Base-by-base conservation (phyloP, 2,888 invertebrate species). In the Nomada flava region DNA sequence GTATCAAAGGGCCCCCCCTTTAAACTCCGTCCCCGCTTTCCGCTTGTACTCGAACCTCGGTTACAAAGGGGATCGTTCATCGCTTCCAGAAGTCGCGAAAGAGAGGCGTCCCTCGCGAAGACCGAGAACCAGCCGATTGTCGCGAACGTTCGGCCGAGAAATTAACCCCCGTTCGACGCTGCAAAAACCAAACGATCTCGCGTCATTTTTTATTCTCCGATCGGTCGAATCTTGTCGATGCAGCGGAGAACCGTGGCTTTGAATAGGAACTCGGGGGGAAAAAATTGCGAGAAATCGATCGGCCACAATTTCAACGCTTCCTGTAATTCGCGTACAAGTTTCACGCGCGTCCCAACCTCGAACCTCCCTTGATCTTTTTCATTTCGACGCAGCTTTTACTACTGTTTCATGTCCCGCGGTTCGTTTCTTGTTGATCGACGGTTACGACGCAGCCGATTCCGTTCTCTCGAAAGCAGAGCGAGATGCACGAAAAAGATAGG, bases 41-140 rank as follows among this genome's bases (percentile, higher is more conserved):
- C n/a, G n/a, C 63, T 55, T 72, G 59, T 52, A 64, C 64, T 70
- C 57, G 81, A 50, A 42, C 76, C 73, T 70, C 60, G 64, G 53
- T 44, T 67, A 89, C 89, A 87, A 89, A 89, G 86, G 73, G 82
- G 87, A 88, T 89, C 89, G 85, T 90, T 90, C 89, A 88, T 90
- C 88, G 84, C 84, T 88, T 83, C 82, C 83, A 82, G 83, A 84
- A 89, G 82, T 86, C 88, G 62, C 82, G 88, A 88, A 82, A 84
- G 74, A 83, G 76, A 44, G 67, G 57, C 62, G 26, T 50, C 62
- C 64, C 64, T 55, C 18, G 53, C 11, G 20, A 57, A 42, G 50
- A 42, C 9, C 64, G 70, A 64, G 23, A 42, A 78, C 15, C 62
- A 47, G 20, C n/a, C 47, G 3, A 18, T 44, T 62, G 42, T 62